Evolutionary conservation across 2,797 vertebrate genomes (phyloP), one percentile per base, ranked within the genome.

Genomic region (Xenentodon cancila): DNA sequence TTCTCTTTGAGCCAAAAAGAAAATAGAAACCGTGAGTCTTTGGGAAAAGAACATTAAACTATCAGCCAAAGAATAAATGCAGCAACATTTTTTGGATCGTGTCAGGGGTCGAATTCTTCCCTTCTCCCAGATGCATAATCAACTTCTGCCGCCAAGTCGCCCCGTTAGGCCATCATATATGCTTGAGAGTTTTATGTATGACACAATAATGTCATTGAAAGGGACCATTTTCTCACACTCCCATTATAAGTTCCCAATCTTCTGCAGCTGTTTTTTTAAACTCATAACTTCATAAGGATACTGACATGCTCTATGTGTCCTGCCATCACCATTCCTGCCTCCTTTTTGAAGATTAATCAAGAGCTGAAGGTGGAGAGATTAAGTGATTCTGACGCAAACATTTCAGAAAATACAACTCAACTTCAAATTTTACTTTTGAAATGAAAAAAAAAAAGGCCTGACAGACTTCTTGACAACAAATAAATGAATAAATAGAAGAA

Each of bases 31-130:
- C 81, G 47, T 49, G 58, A 64, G 59, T 74, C 81, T 90, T 90
- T 86, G 88, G 88, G 85, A 89, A 91, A 87, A 74, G 72, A 82
- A 87, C 89, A 89, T 89, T 82, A 89, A 91, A 90, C 80, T 77
- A 79, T 88, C 82, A 85, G 77, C 87, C 77, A 76, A 83, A 86
- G 79, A 85, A 91, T 80, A 85, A 86, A 87, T 81, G 77, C 84
- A 86, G 80, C 61, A 85, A 82, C 85, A 81, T 85, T 86, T 84
- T 80, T 88, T 81, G 79, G 78, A 75, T 65, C 21, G 66, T 90
- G 90, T 91, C 87, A 88, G 64, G 62, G 92, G 88, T 91, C 68
- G 43, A 84, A 92, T 92, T 91, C 88, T 65, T 89, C 68, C 53
- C 22, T 64, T 81, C 59, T 91, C 89, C 91, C 89, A 83, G 77